Percentiles rank a stretch among this genome's conserved stretches.
phyloP scores from a whole-genome alignment of 1,140 invertebrate species.

The Vanessa atalanta region DNA sequence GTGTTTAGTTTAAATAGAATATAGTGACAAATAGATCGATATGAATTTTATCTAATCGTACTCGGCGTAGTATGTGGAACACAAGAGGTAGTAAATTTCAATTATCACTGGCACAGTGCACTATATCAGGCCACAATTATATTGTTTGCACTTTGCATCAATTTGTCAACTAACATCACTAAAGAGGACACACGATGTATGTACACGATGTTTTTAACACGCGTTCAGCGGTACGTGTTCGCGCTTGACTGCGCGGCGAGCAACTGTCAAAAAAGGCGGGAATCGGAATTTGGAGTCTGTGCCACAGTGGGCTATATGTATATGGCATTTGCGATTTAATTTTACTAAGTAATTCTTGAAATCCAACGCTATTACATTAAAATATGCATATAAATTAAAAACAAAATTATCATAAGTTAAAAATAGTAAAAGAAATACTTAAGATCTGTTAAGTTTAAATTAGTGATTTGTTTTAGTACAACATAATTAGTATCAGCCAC shows the following conservation, averaged over 20 bases:
- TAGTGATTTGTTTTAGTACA: too few relatives aligned
- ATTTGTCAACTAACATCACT: conserved; percentile 34
- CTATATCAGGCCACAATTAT: conserved; percentile 45
- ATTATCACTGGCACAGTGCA: conserved; percentile 61
- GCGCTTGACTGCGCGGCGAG: conserved; percentile 38
- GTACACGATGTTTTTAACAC: conserved; percentile 22
- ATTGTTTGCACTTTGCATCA: conserved; percentile 26
- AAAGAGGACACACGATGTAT: conserved; percentile 21
- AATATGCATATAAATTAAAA: too few relatives aligned
- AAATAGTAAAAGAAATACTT: too few relatives aligned
- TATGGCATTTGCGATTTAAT: neutral
- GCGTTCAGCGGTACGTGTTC: conserved; percentile 31
- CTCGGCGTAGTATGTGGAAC: conserved; percentile 36
- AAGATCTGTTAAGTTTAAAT: too few relatives aligned
- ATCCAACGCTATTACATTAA: too few relatives aligned
- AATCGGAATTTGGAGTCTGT: conserved; percentile 27
- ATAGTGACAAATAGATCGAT: conserved; percentile 44
- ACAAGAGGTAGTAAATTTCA: conserved; percentile 44
- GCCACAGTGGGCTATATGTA: neutral
- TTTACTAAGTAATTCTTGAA: too few relatives aligned
- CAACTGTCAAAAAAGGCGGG: conserved; percentile 60
- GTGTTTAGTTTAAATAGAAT: neutral
- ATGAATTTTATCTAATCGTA: conserved; percentile 50
- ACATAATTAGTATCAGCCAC: too few relatives aligned
- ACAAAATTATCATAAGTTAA: too few relatives aligned